Conservation (phyloP, 2,113 vertebrate species). For the Hipposideros armiger region DNA sequence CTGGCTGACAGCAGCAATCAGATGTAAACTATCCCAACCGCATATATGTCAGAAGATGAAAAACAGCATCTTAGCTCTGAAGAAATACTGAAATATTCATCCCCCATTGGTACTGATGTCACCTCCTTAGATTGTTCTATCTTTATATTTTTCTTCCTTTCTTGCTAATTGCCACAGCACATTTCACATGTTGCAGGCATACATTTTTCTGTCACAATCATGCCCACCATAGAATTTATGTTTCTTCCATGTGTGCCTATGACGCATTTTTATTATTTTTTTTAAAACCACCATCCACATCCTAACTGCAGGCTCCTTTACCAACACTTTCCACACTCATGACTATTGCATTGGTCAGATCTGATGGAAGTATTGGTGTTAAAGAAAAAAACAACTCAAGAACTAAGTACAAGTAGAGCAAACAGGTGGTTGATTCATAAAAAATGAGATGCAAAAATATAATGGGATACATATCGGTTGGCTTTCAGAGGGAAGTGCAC, state of each 20-base stretch:
- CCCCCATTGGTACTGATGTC: neutral
- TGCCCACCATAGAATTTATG: neutral
- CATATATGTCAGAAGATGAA: neutral
- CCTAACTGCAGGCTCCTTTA: neutral
- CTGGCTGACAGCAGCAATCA: neutral
- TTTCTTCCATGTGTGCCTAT: neutral
- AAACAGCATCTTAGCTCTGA: neutral
- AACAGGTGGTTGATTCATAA: neutral
- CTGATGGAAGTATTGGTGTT: neutral
- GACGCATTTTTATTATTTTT: neutral
- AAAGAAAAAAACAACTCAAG: neutral
- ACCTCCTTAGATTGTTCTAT: neutral
- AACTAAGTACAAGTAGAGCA: neutral
- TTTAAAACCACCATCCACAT: neutral
- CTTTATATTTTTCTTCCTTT: neutral
- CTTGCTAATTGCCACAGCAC: neutral
- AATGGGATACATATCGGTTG: neutral
- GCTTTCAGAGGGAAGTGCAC: neutral
- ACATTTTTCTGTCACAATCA: neutral
- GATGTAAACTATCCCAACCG: neutral
- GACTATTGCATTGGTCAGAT: neutral
- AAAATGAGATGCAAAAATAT: neutral
- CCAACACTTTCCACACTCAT: neutral
- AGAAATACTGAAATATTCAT: neutral
- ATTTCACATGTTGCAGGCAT: neutral